Evolutionary conservation across 2,797 vertebrate species (phyloP).

Genomic region (Coendou prehensilis): DNA sequence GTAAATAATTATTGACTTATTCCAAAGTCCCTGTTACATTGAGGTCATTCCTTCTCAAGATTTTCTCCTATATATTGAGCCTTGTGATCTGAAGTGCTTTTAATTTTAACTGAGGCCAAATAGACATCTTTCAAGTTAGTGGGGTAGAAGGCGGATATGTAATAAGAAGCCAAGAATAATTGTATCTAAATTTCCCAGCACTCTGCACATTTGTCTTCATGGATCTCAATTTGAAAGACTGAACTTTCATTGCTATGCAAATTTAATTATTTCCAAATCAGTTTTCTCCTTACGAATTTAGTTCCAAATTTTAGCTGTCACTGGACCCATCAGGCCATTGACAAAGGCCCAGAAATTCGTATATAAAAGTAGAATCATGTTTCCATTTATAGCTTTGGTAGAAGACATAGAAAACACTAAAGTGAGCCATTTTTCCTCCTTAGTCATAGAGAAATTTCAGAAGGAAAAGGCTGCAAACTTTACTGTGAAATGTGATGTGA

Average conservation of each 20-base stretch:
- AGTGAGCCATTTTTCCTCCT: neutral
- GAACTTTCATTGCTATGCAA: neutral
- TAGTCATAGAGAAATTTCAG: neutral
- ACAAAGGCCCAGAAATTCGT: neutral
- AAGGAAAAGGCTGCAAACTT: neutral
- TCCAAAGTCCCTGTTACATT: neutral
- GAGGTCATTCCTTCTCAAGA: neutral
- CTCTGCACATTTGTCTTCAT: neutral
- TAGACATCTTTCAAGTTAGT: too few species aligned
- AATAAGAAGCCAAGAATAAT: neutral
- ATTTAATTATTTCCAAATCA: neutral
- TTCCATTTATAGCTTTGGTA: neutral
- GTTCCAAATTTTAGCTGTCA: neutral
- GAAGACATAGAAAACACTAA: neutral
- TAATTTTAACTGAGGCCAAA: neutral
- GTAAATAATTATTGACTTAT: neutral
- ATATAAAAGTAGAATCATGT: neutral
- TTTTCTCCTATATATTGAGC: neutral
- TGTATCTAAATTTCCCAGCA: neutral
- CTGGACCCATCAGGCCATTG: neutral
- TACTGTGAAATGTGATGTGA: neutral
- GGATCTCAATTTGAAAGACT: neutral
- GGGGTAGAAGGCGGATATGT: neutral
- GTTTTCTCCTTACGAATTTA: neutral
- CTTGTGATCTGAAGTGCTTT: neutral